Conservation (phyloP, 1,140 invertebrate genomes). For the Pomacea maculata region DNA sequence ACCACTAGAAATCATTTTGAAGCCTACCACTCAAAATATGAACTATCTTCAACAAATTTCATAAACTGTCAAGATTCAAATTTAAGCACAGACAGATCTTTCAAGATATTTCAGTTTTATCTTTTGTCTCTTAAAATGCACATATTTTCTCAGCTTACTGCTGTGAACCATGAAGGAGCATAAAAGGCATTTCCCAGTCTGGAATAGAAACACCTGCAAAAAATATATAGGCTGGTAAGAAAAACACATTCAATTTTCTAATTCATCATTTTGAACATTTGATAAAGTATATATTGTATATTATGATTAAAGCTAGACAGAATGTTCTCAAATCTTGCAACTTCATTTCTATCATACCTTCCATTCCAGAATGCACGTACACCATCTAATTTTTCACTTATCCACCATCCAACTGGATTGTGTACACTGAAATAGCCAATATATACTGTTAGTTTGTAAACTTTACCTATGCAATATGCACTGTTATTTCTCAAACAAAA, state of each 20-base stretch:
- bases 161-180: conserved; percentile 58
- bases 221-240: conserved; percentile 3
- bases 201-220: conserved; percentile 57
- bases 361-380: conserved; percentile 62
- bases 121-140: too few relatives aligned
- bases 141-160: conserved; percentile 28
- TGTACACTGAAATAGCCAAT: conserved; percentile 26
- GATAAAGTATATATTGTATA: too few relatives aligned
- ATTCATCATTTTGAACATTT: too few relatives aligned
- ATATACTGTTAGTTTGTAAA: too few relatives aligned
- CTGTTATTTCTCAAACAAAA: too few relatives aligned
- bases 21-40: neutral
- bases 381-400: conserved; percentile 61
- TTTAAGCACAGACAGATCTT: too few relatives aligned
- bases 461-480: too few relatives aligned
- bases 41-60: neutral
- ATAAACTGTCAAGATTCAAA: neutral
- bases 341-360: conserved; percentile 33
- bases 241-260: neutral
- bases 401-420: conserved; percentile 58
- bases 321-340: neutral
- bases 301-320: neutral
- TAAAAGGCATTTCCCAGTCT: conserved; percentile 59
- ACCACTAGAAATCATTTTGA: neutral
- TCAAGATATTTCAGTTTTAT: too few relatives aligned